These are phyloP conservation scores for Lucilia sericata DNA, from an alignment of 1,140 invertebrate species.

Conservation along the genomic window DNA sequence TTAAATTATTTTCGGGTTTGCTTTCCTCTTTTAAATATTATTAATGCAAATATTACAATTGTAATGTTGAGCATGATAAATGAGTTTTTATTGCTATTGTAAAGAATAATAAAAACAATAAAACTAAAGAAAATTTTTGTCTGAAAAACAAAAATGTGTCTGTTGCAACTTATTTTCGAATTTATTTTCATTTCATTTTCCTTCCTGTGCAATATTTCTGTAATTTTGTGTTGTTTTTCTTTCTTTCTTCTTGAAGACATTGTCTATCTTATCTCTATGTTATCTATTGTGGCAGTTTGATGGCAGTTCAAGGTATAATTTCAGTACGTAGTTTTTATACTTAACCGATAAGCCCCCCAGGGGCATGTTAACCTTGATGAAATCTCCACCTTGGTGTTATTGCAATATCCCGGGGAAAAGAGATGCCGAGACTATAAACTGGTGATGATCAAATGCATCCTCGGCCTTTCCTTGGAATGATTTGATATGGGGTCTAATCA, in stretches of 20 bases:
- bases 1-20: neutral
- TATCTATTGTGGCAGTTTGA: neutral
- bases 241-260: neutral
- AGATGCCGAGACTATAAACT: too few species aligned
- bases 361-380: too few species aligned
- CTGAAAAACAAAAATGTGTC: neutral
- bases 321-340: too few species aligned
- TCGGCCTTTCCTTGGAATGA: too few species aligned
- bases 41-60: slow-evolving; percentile 25
- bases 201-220: neutral
- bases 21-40: neutral
- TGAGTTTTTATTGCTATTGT: neutral
- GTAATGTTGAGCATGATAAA: slow-evolving; percentile 26
- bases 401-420: too few species aligned
- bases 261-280: neutral
- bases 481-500: too few species aligned
- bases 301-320: too few species aligned
- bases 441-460: too few species aligned
- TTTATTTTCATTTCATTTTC: neutral
- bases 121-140: neutral
- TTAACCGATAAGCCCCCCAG: too few species aligned
- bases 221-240: too few species aligned
- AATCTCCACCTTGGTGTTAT: too few species aligned
- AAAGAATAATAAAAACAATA: neutral
- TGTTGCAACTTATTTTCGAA: neutral